A percentile compares a stretch with the other conserved stretches of the same genome.
Conservation (phyloP, 2,888 invertebrate genomes). For the Coleophora deauratella region DNA sequence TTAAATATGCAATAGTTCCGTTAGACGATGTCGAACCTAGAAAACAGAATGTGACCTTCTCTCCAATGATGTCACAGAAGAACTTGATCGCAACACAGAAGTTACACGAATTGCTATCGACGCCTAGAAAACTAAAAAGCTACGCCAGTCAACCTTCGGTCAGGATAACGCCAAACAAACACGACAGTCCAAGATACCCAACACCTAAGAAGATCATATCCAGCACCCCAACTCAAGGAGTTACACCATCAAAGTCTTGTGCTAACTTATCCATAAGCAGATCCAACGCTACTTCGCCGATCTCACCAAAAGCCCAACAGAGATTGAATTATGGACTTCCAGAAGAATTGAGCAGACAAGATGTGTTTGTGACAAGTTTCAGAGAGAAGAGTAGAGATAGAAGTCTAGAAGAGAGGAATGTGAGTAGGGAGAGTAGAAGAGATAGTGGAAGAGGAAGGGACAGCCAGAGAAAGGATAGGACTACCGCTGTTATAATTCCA, state of each 20-base stretch:
- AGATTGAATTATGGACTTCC: slow-evolving; percentile 68
- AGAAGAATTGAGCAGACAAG: slow-evolving; percentile 44
- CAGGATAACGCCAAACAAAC: slow-evolving; percentile 52
- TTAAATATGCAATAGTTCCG: slow-evolving; percentile 75
- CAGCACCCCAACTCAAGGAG: slow-evolving; percentile 55
- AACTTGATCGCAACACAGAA: slow-evolving; percentile 83
- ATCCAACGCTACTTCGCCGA: slow-evolving; percentile 47
- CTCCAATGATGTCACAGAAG: slow-evolving; percentile 67
- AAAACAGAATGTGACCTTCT: slow-evolving; percentile 53
- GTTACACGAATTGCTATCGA: slow-evolving; percentile 82
- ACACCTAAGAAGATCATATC: slow-evolving; percentile 48
- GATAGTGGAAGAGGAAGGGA: slow-evolving; percentile 41
- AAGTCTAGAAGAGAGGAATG: slow-evolving; percentile 43
- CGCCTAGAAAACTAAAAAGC: slow-evolving; percentile 77
- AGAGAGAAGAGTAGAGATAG: slow-evolving; percentile 51
- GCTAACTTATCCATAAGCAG: slow-evolving; percentile 48
- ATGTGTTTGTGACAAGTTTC: slow-evolving; percentile 59
- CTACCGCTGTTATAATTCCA: slow-evolving; percentile 66
- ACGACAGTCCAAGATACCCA: slow-evolving; percentile 33
- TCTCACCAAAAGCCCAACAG: slow-evolving; percentile 72
- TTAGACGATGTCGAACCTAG: slow-evolving; percentile 68
- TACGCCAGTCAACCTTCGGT: slow-evolving; percentile 70
- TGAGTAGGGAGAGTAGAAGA: slow-evolving; percentile 46
- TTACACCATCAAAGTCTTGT: slow-evolving; percentile 65
- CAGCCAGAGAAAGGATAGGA: slow-evolving; percentile 41